Base-by-base conservation (phyloP, 2,888 invertebrate species). In the Odontocerum albicorne region DNA sequence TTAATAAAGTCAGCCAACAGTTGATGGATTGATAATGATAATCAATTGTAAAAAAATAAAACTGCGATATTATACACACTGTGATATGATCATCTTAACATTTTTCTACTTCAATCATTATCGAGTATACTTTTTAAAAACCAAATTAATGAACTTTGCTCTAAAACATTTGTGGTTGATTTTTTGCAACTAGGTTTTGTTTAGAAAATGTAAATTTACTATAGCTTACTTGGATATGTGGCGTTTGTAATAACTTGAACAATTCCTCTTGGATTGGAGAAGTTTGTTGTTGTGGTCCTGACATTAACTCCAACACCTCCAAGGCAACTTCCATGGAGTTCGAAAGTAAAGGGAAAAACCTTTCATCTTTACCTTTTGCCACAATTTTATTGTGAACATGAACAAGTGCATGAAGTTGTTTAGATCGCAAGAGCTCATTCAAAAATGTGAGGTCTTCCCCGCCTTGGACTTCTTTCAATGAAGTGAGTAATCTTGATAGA, bases 321-420 rank as follows among this genome's bases (percentile, higher is more conserved):
- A 89, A 73, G 21, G 88, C 82, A 21, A 87, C 86, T 74, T 90
- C 87, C 83, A 92, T 88, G 3, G 91, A 87, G 70, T 91, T 91
- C 12, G 92, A 92, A 4, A 93, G 77, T 43, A 91, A 79, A 0
- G 93, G 92, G 66, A 87, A 90, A 67, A 91, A 86, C 65, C 88
- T 87, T 65, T 92, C 91, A 77, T 91, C 90, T 66, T 88, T 87
- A 49, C 88, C 87, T 73, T 89, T 89, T 64, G 86, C 88, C 55
- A 88, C 82, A 65, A 92, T 92, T 73, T 90, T 91, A 69, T 92
- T 92, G 71, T 94, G 93, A 57, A 93, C 92, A 74, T 92, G 90
- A 20, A 94, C 92, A 63, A 95, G 77, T 22, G 94, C 93, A 74
- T 93, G 90, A 1, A 95, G 81, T 69, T 93, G 91, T 71, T 88